Evolutionary conservation across 2,797 vertebrate species (phyloP).

Genomic region (Propithecus deckenii): DNA sequence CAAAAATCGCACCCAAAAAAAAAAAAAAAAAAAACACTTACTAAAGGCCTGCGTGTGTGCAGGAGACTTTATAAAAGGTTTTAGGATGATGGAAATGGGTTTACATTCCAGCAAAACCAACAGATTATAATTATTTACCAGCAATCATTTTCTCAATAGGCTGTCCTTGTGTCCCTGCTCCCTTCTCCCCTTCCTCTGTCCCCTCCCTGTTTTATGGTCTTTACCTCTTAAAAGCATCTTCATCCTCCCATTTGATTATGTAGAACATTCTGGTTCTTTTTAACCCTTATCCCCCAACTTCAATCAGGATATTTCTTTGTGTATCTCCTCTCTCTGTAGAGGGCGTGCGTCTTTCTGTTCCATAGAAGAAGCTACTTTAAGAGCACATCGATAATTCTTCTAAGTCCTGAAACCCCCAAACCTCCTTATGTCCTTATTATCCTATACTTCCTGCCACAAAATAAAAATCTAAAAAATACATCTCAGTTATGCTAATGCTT

Average conservation of each 20-base stretch:
- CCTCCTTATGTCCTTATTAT: background rate
- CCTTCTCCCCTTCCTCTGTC: background rate
- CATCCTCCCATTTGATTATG: background rate
- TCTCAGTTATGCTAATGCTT: background rate
- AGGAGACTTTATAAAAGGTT: background rate
- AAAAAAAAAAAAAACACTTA: background rate
- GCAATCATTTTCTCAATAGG: background rate
- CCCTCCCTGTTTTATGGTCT: background rate
- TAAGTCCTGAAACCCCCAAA: background rate
- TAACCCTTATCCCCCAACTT: background rate
- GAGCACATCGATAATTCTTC: background rate
- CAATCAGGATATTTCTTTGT: background rate
- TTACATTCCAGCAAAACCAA: background rate
- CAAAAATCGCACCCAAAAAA: background rate
- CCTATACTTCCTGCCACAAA: background rate
- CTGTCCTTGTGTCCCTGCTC: background rate
- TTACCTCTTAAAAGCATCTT: background rate
- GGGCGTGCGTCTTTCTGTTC: background rate
- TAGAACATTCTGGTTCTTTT: background rate
- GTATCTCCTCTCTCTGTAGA: background rate
- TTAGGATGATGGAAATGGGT: background rate
- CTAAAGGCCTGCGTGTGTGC: background rate
- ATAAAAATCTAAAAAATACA: slow-evolving; percentile 29
- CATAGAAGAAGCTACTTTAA: background rate
- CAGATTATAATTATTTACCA: background rate